A percentile compares a stretch with the other conserved stretches of the same genome.
phyloP scores from a whole-genome alignment of 2,888 invertebrate species.

The Drosophila kanekoi region DNA sequence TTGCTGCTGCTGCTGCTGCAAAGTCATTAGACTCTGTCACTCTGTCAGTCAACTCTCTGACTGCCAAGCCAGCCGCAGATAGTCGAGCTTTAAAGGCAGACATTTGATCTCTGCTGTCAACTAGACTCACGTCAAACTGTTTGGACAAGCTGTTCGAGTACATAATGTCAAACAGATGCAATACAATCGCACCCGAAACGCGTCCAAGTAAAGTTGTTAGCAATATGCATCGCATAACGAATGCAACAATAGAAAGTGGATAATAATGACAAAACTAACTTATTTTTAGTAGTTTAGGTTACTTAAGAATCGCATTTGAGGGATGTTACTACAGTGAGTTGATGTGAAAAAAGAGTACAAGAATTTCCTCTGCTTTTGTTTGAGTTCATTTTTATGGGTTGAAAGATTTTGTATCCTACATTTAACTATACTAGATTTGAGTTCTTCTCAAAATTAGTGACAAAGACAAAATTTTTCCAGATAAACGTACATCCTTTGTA shows the following conservation, averaged over 20 bases:
- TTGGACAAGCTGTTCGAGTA: conserved; percentile 58
- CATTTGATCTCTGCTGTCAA: conserved; percentile 73
- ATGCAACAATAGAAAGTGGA: not conserved
- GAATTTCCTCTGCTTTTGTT: too few species aligned
- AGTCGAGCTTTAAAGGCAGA: conserved; percentile 42
- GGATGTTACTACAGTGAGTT: too few species aligned
- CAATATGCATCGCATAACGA: conserved; percentile 7
- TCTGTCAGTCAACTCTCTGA: conserved; percentile 29
- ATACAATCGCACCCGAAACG: conserved; percentile 26
- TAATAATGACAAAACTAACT: not conserved
- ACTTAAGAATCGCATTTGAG: too few species aligned
- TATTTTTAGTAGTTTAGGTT: too few species aligned
- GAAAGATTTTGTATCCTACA: too few species aligned
- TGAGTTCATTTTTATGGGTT: too few species aligned
- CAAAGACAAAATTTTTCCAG: too few species aligned
- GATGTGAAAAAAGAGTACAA: too few species aligned
- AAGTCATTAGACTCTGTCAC: conserved; percentile 72
- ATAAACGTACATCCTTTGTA: too few species aligned
- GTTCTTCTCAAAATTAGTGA: too few species aligned
- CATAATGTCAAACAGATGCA: conserved; percentile 60
- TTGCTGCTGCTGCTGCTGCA: conserved; percentile 34
- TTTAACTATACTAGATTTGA: too few species aligned
- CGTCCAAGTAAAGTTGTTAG: conserved; percentile 11
- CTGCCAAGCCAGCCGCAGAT: conserved; percentile 12
- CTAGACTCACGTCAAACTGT: conserved; percentile 66